phyloP scores from a whole-genome alignment of 2,797 vertebrate genomes.

The Gymnopithys bicolor region DNA sequence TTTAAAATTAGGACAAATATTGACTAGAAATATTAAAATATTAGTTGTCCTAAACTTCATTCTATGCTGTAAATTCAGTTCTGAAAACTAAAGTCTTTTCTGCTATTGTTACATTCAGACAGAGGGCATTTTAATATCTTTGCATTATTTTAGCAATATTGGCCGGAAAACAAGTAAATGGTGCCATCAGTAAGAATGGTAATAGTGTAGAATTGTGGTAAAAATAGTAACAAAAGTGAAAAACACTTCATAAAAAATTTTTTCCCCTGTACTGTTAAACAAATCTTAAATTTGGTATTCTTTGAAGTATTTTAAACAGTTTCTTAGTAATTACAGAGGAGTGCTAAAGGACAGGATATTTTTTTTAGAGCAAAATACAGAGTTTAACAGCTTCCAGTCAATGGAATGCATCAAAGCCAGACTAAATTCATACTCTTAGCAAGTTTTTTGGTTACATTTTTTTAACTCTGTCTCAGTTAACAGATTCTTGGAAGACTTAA shows the following conservation, averaged over 20 bases:
- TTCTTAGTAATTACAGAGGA: not conserved
- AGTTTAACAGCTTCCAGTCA: not conserved
- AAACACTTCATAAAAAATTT: not conserved
- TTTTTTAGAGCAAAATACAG: not conserved
- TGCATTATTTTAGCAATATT: not conserved
- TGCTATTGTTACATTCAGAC: not conserved
- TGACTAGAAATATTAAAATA: not conserved
- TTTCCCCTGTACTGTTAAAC: not conserved
- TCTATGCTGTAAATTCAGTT: not conserved
- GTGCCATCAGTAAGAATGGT: not conserved
- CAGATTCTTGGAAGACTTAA: not conserved
- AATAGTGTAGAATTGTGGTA: not conserved
- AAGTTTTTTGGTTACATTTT: not conserved
- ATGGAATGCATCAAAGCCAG: not conserved
- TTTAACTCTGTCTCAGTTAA: not conserved
- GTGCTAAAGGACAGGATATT: not conserved
- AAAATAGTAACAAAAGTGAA: not conserved
- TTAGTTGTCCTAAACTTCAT: not conserved
- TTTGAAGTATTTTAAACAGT: not conserved
- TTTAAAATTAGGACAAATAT: not conserved
- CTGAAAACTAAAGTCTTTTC: not conserved
- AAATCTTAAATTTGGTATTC: not conserved
- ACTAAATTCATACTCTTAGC: not conserved
- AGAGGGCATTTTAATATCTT: not conserved
- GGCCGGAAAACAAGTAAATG: not conserved